Evolutionary conservation across 2,113 vertebrate genomes (phyloP), one percentile per base, ranked within the genome.

Genomic region (Elgaria multicarinata): DNA sequence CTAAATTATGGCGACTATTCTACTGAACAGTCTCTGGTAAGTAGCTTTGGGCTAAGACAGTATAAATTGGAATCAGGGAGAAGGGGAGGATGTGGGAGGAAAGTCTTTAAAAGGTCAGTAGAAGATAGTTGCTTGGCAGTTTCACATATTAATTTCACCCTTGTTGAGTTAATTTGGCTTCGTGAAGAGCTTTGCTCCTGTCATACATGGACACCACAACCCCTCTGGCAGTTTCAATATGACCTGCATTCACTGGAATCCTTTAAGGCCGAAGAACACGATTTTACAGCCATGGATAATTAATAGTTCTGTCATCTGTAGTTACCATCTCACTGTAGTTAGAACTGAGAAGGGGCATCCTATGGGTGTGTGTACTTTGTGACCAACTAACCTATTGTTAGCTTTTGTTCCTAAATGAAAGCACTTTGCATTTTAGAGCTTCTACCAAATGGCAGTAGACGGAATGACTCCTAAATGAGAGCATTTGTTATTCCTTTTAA

Each of bases 251-350:
- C 76, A 76, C 16, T 86, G 53, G 53, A 76, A 76, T 76, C 36
- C 71, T 72, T 74, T 86, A 42, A 86, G 53, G 36, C 85, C 62
- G 3, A 75, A 62, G 71, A 62, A 76, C 62, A 31, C 28, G 53
- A 62, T 20, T 31, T 7, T 28, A 44, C 39, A 67, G 67, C 42
- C 39, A 67, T 83, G 28, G 36, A 76, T 86, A 76, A 76, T 86
- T 86, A 86, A 86, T 86, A 62, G 72, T 55, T 76, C 85, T 76
- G 72, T 62, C 85, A 86, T 75, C 71, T 85, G 33, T 36, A 62
- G 53, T 76, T 12, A 86, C 44, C 64, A 33, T 83, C 72, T 75
- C 53, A 12, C 36, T 74, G 67, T 85, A 85, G 69, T 74, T 74
- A 74, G 12, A 24, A 53, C 50, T 72, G 87, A 62, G 72, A 62